Base-by-base conservation (phyloP, 2,113 vertebrate genomes). In the Salvelinus namaycush region DNA sequence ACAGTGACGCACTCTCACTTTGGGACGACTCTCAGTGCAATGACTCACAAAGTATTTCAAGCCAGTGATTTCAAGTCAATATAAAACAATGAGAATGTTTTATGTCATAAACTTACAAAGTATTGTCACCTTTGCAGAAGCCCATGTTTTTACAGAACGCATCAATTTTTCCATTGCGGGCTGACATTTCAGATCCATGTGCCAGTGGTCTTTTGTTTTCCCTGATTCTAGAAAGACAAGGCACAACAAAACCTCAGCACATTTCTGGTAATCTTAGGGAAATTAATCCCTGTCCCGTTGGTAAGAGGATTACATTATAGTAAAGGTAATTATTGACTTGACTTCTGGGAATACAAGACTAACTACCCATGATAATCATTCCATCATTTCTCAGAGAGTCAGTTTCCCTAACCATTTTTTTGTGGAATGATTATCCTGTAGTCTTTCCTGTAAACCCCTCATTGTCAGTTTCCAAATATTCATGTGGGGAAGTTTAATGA, bases 311-410 rank as follows among this genome's bases (percentile, higher is more conserved):
- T 83, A 81, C 16, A 72, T 57, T 48, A 57, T 18, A 48, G 72
- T 68, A 51, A 72, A 60, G 74, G 51, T 81, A 81, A 86, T 81
- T 80, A 83, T 20, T 74, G 57, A 31, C 66, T 74, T 72, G 72
- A 70, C 62, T 67, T 16, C 48, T 76, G 16, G 65, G 31, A 80
- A 72, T 72, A 67, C 34, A n/a, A 79, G 70, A 69, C 31, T 48
- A 9, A 39, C 39, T 75, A 74, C 39, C 70, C 31, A 62, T 22
- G n/a, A 62, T 3, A 62, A 62, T 54, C 16, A 18, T 54, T 54
- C 49, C 13, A 62, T 16, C 6, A 62, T 20, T 62, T 16, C 59
- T 62, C n/a, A 22, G 18, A 62, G 7, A 62, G 59, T 51, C 11
- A 3, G 3, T 51, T 51, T 51, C 12, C 14, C 12, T 34, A 34